Evolutionary conservation across 2,888 invertebrate genomes (phyloP).

Genomic region (Microplitis deprimator): DNA sequence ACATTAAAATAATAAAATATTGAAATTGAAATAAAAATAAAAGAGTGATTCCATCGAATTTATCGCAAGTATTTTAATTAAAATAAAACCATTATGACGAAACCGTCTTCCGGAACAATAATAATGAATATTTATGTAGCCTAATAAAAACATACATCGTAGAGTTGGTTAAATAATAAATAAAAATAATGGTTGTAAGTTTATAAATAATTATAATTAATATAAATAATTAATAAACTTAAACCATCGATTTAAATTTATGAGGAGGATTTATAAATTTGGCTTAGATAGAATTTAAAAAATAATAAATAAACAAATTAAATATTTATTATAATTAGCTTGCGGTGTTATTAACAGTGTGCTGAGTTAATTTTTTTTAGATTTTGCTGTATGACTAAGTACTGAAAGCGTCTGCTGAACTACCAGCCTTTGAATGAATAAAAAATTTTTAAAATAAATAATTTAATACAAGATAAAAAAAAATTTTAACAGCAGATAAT

Average conservation of each 20-base stretch:
- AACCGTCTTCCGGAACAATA: constrained; percentile 67
- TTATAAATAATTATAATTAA: constrained; percentile 24
- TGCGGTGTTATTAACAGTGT: constrained; percentile 55
- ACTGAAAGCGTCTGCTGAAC: background rate
- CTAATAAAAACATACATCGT: constrained; percentile 43
- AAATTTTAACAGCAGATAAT: background rate
- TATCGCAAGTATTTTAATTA: constrained; percentile 57
- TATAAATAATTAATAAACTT: constrained; percentile 39
- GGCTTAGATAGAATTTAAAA: constrained; percentile 43
- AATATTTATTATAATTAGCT: constrained; percentile 55
- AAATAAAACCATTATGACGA: constrained; percentile 60
- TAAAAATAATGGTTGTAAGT: constrained; percentile 40
- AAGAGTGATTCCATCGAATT: constrained; percentile 55
- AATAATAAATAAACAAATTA: constrained; percentile 47
- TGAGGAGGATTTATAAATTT: constrained; percentile 37
- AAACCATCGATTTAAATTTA: constrained; percentile 36
- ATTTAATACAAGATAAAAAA: background rate
- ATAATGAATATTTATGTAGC: constrained; percentile 46
- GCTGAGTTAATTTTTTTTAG: constrained; percentile 48
- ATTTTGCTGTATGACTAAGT: constrained; percentile 49
- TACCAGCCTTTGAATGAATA: constrained; percentile 42
- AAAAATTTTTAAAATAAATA: constrained; percentile 30
- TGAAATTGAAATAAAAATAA: constrained; percentile 30
- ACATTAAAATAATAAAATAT: background rate
- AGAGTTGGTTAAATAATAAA: constrained; percentile 31